Conservation (phyloP, 2,113 vertebrate genomes). For the Pungitius pungitius region DNA sequence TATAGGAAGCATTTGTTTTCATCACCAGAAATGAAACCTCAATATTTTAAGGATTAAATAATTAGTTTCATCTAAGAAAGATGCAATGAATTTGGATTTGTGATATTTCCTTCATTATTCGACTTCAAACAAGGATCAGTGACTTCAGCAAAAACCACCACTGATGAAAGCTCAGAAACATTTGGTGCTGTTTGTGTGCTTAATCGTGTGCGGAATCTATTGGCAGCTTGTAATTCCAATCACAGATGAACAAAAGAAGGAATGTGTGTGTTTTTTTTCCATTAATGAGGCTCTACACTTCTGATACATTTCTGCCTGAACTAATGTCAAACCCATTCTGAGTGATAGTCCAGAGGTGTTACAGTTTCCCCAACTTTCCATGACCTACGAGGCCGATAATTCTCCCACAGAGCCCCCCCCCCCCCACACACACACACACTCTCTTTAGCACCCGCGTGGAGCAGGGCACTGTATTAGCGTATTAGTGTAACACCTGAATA, state of each 20-base stretch:
- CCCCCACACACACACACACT: no score
- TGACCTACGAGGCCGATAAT: neutral
- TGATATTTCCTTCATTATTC: neutral
- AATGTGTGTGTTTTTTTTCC: neutral
- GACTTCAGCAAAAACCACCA: neutral
- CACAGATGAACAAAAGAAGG: neutral
- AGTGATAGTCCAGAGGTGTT: neutral
- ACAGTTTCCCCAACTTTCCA: slow-evolving; percentile 1
- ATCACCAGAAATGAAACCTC: neutral
- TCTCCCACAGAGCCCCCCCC: neutral
- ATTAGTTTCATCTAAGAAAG: neutral
- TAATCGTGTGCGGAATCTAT: neutral
- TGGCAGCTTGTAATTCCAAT: neutral
- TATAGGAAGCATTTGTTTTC: neutral
- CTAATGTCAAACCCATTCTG: neutral
- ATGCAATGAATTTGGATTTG: neutral
- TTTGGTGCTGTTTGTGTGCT: neutral
- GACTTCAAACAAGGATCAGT: neutral
- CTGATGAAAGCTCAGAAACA: neutral
- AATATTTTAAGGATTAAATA: neutral
- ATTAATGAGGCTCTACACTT: neutral
- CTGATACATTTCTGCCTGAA: neutral
- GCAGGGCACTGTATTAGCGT: neutral
- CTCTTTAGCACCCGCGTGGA: neutral
- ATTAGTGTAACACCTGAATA: neutral